A percentile compares a stretch with the other conserved stretches of the same genome.
phyloP scores from a whole-genome alignment of 2,888 invertebrate species.

The Tetropium fuscum region DNA sequence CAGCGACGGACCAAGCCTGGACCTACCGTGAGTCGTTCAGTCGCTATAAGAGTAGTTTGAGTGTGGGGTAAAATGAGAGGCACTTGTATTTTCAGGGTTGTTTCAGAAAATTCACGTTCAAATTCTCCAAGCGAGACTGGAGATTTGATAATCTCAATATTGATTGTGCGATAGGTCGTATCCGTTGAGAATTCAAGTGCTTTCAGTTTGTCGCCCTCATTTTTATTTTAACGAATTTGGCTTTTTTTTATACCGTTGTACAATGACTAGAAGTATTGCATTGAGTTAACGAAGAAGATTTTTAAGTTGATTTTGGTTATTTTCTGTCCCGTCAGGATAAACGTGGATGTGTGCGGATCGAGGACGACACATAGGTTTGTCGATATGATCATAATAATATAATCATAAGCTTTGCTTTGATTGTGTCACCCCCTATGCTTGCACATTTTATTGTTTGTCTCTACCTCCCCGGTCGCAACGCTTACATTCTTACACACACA shows the following conservation, averaged over 20 bases:
- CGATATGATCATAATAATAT: conserved; percentile 48
- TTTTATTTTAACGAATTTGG: conserved; percentile 22
- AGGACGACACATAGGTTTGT: conserved; percentile 80
- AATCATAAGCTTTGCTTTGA: conserved; percentile 59
- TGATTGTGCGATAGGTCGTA: too few species aligned
- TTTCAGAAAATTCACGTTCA: too few species aligned
- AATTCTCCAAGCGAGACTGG: too few species aligned
- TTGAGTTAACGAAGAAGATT: conserved; percentile 18
- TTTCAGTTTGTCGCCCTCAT: conserved; percentile 5
- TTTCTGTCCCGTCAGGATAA: conserved; percentile 68
- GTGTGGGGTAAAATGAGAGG: conserved; percentile 15
- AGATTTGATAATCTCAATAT: too few species aligned
- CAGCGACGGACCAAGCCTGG: conserved; percentile 80
- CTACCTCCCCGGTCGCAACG: conserved; percentile 26
- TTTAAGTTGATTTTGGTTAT: conserved; percentile 38
- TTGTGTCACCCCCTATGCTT: conserved; percentile 57
- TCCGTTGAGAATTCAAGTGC: conserved; percentile 6
- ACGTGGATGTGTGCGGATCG: conserved; percentile 76
- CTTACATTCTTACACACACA: conserved; percentile 24
- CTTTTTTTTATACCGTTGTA: conserved; percentile 26
- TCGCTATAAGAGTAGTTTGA: conserved; percentile 29
- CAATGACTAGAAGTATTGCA: conserved; percentile 8
- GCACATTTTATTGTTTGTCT: conserved; percentile 46
- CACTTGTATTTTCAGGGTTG: not conserved
- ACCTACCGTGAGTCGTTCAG: conserved; percentile 72